A percentile compares a stretch with the other conserved stretches of the same genome.
These are phyloP conservation scores for Melozone crissalis DNA, from an alignment of 2,113 vertebrate species.

Conservation along the genomic window DNA sequence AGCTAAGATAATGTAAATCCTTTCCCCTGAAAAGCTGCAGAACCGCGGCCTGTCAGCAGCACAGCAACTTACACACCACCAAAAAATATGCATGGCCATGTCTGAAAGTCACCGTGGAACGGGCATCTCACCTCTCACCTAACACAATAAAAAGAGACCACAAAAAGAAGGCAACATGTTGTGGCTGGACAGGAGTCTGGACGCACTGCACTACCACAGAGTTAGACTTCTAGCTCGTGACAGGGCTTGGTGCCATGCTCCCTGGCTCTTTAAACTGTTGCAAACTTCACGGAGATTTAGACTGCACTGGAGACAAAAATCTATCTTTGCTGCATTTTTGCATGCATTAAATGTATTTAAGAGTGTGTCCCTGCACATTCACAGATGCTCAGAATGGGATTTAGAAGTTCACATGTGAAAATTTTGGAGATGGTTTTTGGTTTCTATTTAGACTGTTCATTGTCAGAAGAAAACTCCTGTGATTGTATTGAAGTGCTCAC, in stretches of 20 bases:
- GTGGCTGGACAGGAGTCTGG: background rate
- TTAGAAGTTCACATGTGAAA: background rate
- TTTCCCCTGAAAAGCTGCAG: slow-evolving; percentile 27
- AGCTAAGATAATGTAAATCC: slow-evolving; percentile 50
- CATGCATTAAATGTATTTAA: background rate
- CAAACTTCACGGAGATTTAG: background rate
- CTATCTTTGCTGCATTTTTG: background rate
- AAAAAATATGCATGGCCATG: background rate
- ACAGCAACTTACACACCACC: background rate
- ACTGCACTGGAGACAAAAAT: background rate
- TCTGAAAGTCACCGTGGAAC: background rate
- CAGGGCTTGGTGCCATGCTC: rapidly evolving
- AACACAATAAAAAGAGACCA: background rate
- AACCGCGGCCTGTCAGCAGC: background rate
- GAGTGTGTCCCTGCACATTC: background rate
- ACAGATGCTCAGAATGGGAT: background rate
- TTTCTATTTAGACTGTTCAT: background rate
- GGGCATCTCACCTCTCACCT: background rate
- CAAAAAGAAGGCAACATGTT: background rate
- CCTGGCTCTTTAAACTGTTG: background rate
- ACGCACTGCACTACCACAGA: background rate
- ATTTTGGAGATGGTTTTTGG: background rate
- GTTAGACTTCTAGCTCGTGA: background rate
- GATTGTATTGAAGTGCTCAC: background rate
- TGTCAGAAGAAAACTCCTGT: background rate